A percentile compares a stretch with the other conserved stretches of the same genome.
phyloP scores from a whole-genome alignment of 2,113 vertebrate species.

The Tyto alba region DNA sequence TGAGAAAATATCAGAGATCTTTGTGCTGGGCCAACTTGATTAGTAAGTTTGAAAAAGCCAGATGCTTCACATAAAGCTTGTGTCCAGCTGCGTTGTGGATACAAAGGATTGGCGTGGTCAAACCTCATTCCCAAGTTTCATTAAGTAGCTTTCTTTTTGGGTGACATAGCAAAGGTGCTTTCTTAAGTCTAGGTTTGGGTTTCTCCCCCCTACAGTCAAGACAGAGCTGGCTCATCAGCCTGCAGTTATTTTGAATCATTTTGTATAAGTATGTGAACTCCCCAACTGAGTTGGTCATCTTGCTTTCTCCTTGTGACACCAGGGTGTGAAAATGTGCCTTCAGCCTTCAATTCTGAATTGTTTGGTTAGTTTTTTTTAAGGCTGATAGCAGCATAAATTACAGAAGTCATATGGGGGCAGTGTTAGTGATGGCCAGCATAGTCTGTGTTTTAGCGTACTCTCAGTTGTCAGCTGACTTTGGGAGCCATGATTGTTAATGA shows the following conservation, averaged over 20 bases:
- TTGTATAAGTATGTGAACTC: not conserved
- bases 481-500: not conserved
- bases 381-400: not conserved
- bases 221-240: not conserved
- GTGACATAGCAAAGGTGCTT: not conserved
- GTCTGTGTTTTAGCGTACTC: not conserved
- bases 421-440: not conserved
- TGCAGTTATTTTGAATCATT: not conserved
- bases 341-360: not conserved
- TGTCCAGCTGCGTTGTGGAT: not conserved
- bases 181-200: not conserved
- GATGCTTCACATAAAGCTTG: not conserved
- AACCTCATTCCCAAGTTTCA: not conserved
- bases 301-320: not conserved
- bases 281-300: not conserved
- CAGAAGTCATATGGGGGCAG: not conserved
- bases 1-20: not conserved
- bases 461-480: not conserved
- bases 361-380: not conserved
- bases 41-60: not conserved
- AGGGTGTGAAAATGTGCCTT: not conserved
- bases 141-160: not conserved
- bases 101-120: not conserved
- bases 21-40: not conserved
- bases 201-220: not conserved